Evolutionary conservation across 1,140 invertebrate species (phyloP), one percentile per base, ranked within the genome.

Genomic region (Cyphomyrmex costatus): DNA sequence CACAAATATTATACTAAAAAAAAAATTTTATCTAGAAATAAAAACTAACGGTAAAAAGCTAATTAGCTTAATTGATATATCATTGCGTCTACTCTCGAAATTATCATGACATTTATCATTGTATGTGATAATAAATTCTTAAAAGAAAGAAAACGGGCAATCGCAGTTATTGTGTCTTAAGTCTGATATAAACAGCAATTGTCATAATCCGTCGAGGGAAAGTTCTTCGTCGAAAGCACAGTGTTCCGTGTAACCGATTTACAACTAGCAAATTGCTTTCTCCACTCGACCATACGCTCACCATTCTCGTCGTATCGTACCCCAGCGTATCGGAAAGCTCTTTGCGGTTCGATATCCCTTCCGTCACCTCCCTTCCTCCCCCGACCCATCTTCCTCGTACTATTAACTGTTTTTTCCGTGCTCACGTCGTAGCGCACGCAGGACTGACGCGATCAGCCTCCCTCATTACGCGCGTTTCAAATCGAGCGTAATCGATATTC

Each of bases 401-500:
- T 80, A 85, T 90, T 90, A 89, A 90, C 89, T 63, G 58, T 68
- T 68, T 71, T 51, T 58, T 74, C 61, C 46, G 56, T 79, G 46
- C 27, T 82, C 51, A 36, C 63, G 16, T 56, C 19, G 65, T 46
- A 42, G 21, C 51, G 53, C 61, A 66, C 53, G 53, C 74, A 68
- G 74, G 76, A 65, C 65, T 89, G 84, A 83, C 53, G 71, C n/a
- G 71, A 66, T 63, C 58, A 56, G 56, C 51, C 33, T 58, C 30
- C 36, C 88, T 90, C 85, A 80, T 90, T 89, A 89, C 53, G 66
- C 36, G 60, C 63, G 74, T 87, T 90, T 87, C 80, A 70, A 85
- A 88, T 90, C 49, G 86, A 90, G 58, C 86, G 89, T 82, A 80
- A 89, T 90, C 89, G 88, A 89, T 90, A 89, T 86, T 82, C 86